These are phyloP conservation scores for Potamarius usumacintae DNA, from an alignment of 2,113 vertebrate genomes.

Conservation along the genomic window DNA sequence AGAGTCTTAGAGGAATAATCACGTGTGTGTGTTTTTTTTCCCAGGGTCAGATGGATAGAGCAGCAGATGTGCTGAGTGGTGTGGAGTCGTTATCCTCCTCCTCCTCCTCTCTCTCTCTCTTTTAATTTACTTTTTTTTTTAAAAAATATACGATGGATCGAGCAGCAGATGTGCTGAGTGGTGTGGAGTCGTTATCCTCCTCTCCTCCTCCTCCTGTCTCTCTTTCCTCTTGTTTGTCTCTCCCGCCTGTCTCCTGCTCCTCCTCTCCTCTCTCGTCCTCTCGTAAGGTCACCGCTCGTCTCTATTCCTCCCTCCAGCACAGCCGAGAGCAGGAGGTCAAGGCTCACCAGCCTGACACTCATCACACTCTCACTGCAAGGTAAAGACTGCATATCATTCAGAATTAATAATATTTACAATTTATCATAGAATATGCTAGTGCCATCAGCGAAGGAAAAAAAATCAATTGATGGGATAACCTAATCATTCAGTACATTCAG, in stretches of 20 bases:
- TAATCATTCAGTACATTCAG: no score
- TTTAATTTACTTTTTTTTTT: no score
- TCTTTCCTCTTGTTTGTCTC: conserved; percentile 36
- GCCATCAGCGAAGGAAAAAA: no score
- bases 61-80: conserved; percentile 63
- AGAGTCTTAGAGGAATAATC: background rate
- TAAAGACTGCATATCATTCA: background rate
- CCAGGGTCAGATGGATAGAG: conserved; percentile 38
- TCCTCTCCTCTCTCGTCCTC: conserved; percentile 52
- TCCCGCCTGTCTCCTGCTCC: conserved; percentile 42
- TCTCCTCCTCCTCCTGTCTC: conserved; percentile 34
- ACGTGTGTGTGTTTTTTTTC: background rate
- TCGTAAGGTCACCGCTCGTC: conserved; percentile 71
- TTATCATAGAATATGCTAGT: no score
- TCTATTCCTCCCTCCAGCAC: conserved; percentile 71
- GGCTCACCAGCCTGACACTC: conserved; percentile 48
- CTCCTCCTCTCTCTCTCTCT: conserved; percentile 28
- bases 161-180: conserved; percentile 60
- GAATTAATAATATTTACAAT: no score
- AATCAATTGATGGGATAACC: no score
- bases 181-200: conserved; percentile 58
- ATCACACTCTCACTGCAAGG: conserved; percentile 30
- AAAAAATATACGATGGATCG: conserved; percentile 30
- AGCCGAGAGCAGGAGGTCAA: conserved; percentile 67
- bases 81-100: conserved; percentile 56